Base-by-base conservation (phyloP, 2,113 vertebrate species). In the Serinus canaria region DNA sequence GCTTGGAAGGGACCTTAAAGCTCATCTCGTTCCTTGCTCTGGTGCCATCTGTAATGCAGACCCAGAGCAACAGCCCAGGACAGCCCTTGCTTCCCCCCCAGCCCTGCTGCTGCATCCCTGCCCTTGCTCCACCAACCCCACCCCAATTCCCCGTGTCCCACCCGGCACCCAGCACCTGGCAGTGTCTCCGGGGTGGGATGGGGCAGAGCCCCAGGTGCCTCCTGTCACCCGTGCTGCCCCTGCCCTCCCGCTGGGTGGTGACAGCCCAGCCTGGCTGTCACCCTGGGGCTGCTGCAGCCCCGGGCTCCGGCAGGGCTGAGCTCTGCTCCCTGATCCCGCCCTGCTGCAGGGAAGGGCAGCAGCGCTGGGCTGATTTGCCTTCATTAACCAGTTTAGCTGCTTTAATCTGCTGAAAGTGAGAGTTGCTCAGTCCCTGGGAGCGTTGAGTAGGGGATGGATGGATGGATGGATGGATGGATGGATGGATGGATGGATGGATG, bases 361-460 rank as follows among this genome's bases (percentile, higher is more conserved):
- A 80, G 10, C 1, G 3, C 28, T 9, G 69, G 55, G 15, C 82
- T 55, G 49, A 37, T 87, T 37, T 35, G 85, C 68, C 94, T 69
- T 94, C 72, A 46, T 92, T 95, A 95, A 37, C 39, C 49, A 67
- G 85, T 86, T 96, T 37, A 78, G 79, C 52, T 77, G 39, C 89
- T 85, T 82, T 91, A 89, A 91, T 96, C 87, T 93, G 88, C 72
- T 87, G 80, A 46, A 77, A 93, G 88, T 9, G 80, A 90, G 76
- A 92, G 80, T 22, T 23, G 2, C 27, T 50, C 14, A 19, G 11
- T 80, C 47, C 74, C n/a, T 31, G 41, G 43, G 70, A 78, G 16
- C 7, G 3, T 24, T 7, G 10, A 3, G 11, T 60, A 41, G 46
- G 43, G 60, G 19, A 67, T 46, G 64, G 43, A 49, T 23, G 44